Evolutionary conservation across 2,113 vertebrate species (phyloP).

Genomic region (Panthera tigris): DNA sequence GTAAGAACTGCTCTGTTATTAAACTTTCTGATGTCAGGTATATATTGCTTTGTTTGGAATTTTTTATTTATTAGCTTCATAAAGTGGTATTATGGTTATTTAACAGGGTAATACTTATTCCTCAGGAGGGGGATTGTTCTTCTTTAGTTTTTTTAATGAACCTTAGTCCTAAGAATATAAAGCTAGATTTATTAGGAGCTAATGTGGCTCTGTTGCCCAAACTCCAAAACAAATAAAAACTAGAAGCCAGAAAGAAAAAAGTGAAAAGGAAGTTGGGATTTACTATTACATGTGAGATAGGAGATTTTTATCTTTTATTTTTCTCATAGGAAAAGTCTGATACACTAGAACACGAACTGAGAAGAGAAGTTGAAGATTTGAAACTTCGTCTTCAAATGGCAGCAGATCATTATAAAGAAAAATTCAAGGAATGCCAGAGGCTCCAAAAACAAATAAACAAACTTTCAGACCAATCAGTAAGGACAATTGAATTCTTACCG

Average conservation of each 20-base stretch:
- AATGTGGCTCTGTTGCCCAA: background rate
- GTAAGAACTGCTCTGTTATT: background rate
- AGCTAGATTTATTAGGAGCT: slow-evolving; percentile 38
- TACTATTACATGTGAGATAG: background rate
- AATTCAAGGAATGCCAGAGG: slow-evolving; percentile 98
- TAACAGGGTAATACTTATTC: slow-evolving; percentile 32
- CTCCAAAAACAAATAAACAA: slow-evolving; percentile 96
- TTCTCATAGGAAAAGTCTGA: slow-evolving; percentile 83
- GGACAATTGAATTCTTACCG: slow-evolving; percentile 72
- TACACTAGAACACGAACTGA: slow-evolving; percentile 91
- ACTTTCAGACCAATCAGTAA: slow-evolving; percentile 93
- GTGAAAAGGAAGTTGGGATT: slow-evolving; percentile 35
- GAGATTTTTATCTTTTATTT: slow-evolving; percentile 13
- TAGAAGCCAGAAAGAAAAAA: background rate
- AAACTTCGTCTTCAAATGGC: slow-evolving; percentile 98
- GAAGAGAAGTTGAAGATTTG: slow-evolving; percentile 97
- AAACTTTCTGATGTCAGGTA: slow-evolving; percentile 8
- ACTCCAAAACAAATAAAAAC: slow-evolving; percentile 50
- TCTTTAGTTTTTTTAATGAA: slow-evolving; percentile 42
- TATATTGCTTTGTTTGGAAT: slow-evolving; percentile 39
- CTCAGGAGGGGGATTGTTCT: background rate
- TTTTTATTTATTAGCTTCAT: slow-evolving; percentile 38
- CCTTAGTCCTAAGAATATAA: slow-evolving; percentile 31
- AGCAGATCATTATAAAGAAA: slow-evolving; percentile 98
- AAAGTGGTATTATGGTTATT: slow-evolving; percentile 28